Base-by-base conservation (phyloP, 2,888 invertebrate genomes). In the Hydriomena furcata region DNA sequence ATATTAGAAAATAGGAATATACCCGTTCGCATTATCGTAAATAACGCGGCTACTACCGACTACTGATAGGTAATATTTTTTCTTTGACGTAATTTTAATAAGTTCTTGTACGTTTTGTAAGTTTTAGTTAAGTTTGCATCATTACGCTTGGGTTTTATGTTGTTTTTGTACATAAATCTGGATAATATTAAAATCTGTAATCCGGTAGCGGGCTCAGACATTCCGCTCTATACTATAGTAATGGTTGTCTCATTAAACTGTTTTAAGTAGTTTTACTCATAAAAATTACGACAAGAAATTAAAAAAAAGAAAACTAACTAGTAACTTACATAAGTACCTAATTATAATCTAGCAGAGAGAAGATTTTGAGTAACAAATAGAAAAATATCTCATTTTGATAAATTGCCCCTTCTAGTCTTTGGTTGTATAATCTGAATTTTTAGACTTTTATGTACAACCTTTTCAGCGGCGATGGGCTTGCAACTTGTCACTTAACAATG, bases 61-160 rank as follows among this genome's bases (percentile, higher is more conserved):
- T 31, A n/a, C 35, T 31, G 42, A 35, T 49, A 37, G 40, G 41
- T 25, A 20, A 52, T 52, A 52, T 52, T 52, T 52, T 52, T 52
- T 38, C 37, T 47, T 48, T 47, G 52, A 52, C 52, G 47, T 52
- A 24, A 37, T 52, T 43, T 40, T 47, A 52, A 52, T 48, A 52
- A 38, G 43, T 44, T 48, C 36, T 35, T 21, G 41, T 52, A 27
- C n/a, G 41, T 45, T 34, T 36, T 48, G 42, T 36, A 41, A 36
- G 35, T 40, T 41, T 41, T 40, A 40, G 30, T 13, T n/a, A 40
- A 41, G 41, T 27, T 17, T 6, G 28, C 13, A 27, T 42, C 20
- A 8, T 34, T 37, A 31, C 2, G 38, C 17, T 28, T 2, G 7
- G 1, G 37, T 52, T 47, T n/a, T 43, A 47, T 34, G 37, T 24